These are phyloP conservation scores for Corvus hawaiiensis DNA, from an alignment of 2,113 vertebrate genomes.

Conservation along the genomic window DNA sequence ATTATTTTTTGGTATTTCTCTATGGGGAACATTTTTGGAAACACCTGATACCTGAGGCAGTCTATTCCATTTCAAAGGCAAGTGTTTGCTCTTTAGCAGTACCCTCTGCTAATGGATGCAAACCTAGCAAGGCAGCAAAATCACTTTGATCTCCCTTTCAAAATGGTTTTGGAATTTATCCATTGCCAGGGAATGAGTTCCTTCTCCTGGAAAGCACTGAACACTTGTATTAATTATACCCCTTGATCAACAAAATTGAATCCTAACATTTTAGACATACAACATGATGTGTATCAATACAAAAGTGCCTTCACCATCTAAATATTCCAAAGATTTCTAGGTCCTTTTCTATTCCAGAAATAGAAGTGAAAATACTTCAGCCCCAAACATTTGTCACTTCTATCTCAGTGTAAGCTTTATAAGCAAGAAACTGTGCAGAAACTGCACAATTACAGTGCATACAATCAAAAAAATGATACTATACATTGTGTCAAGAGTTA, in stretches of 20 bases:
- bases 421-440: background rate
- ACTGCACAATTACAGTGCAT: background rate
- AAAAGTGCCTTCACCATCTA: background rate
- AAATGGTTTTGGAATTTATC: background rate
- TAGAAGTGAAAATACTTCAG: background rate
- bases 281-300: background rate
- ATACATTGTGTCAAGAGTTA: background rate
- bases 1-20: background rate
- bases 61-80: conserved; percentile 12
- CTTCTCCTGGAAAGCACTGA: background rate
- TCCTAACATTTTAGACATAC: background rate
- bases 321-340: background rate
- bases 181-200: background rate
- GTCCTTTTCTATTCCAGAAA: background rate
- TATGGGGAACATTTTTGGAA: background rate
- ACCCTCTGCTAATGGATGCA: background rate
- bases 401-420: background rate
- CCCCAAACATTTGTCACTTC: background rate
- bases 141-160: conserved; percentile 8
- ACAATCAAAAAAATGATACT: background rate
- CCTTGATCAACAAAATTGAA: background rate
- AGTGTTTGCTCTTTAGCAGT: background rate
- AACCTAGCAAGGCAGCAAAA: background rate
- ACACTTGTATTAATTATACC: background rate
- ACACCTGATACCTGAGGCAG: background rate